Evolutionary conservation across 2,888 invertebrate species (phyloP).

Genomic region (Ennomos fuscantarius): DNA sequence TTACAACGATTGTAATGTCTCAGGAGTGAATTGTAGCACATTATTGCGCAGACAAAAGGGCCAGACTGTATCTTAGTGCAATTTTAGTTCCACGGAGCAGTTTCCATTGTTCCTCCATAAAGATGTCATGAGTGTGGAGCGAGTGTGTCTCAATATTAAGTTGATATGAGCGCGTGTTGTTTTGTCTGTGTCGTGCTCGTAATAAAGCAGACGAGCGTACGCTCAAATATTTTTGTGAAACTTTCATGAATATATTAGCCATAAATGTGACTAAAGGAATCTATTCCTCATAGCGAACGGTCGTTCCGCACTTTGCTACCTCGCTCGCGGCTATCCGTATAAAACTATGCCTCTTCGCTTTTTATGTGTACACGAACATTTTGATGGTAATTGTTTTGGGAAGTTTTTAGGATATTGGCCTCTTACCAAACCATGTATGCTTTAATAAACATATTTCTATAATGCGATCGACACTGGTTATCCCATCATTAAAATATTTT

Average conservation of each 20-base stretch:
- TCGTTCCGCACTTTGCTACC: slow-evolving; percentile 32
- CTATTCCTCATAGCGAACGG: slow-evolving; percentile 64
- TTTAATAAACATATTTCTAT: neutral
- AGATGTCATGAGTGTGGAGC: slow-evolving; percentile 46
- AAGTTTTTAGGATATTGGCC: neutral
- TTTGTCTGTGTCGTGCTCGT: slow-evolving; percentile 60
- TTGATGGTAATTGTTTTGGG: slow-evolving; percentile 6
- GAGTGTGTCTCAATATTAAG: slow-evolving; percentile 54
- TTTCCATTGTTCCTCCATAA: slow-evolving; percentile 40
- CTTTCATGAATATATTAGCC: slow-evolving; percentile 85
- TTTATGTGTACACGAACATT: slow-evolving; percentile 8
- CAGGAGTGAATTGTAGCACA: slow-evolving; percentile 2
- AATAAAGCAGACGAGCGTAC: slow-evolving; percentile 69
- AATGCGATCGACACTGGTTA: neutral
- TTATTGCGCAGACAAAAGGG: slow-evolving; percentile 5
- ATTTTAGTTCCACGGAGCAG: slow-evolving; percentile 16
- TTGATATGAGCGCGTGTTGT: slow-evolving; percentile 55
- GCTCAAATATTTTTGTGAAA: slow-evolving; percentile 80
- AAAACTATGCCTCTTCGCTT: slow-evolving; percentile 11
- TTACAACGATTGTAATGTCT: neutral
- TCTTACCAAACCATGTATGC: neutral
- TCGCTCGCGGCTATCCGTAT: slow-evolving; percentile 27
- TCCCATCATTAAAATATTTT: neutral
- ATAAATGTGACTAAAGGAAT: slow-evolving; percentile 83
- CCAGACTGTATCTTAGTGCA: slow-evolving; percentile 7